These are phyloP conservation scores for Rallus limicola DNA, from an alignment of 2,113 vertebrate species.

Conservation along the genomic window DNA sequence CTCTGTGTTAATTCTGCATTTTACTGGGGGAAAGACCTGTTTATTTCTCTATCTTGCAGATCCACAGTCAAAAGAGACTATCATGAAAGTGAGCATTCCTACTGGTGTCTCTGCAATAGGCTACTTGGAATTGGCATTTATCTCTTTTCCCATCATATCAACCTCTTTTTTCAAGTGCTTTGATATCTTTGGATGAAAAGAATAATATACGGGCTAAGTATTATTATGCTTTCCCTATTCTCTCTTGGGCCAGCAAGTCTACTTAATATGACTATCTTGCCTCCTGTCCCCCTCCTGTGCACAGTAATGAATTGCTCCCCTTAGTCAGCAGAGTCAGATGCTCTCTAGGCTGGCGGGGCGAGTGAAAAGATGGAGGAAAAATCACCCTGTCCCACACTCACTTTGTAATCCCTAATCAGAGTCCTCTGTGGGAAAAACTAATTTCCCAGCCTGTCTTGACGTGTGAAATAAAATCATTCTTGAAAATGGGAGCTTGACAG, in stretches of 20 bases:
- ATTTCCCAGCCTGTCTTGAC: constrained; percentile 74
- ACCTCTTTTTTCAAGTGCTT: constrained; percentile 24
- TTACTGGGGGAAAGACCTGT: neutral
- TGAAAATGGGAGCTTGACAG: constrained; percentile 68
- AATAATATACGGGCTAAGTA: neutral
- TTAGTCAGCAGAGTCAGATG: constrained; percentile 27
- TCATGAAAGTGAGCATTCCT: neutral
- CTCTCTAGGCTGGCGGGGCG: neutral
- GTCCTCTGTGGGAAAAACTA: constrained; percentile 70
- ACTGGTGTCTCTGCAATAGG: neutral
- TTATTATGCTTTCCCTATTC: constrained; percentile 10
- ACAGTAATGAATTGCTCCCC: constrained; percentile 1
- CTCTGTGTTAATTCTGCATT: neutral
- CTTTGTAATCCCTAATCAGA: constrained; percentile 72
- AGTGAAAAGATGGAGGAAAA: constrained; percentile 64
- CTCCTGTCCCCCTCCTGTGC: neutral
- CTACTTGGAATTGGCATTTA: neutral
- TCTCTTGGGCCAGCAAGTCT: constrained; percentile 19
- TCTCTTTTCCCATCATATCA: constrained; percentile 31
- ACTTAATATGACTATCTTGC: neutral
- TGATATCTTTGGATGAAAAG: constrained; percentile 32
- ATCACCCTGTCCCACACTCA: neutral
- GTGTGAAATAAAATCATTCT: constrained; percentile 75
- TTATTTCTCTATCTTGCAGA: neutral
- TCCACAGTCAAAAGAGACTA: neutral